These are phyloP conservation scores for Cairina moschata DNA, from an alignment of 2,113 vertebrate genomes.

Conservation along the genomic window DNA sequence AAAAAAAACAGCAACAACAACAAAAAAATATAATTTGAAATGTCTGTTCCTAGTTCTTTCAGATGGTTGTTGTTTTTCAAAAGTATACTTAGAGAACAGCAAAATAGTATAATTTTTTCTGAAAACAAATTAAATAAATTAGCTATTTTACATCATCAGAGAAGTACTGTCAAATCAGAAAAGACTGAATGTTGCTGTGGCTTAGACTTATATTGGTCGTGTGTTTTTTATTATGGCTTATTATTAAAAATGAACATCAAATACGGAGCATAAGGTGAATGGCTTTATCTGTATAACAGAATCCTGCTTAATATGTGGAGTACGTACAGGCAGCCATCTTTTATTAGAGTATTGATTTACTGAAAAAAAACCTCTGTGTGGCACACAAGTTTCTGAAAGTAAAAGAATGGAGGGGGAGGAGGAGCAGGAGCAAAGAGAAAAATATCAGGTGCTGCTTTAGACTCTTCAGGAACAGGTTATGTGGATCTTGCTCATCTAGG, in stretches of 20 bases:
- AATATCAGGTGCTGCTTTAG: not conserved
- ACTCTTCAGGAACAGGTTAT: not conserved
- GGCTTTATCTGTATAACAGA: not conserved
- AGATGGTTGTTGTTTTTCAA: not conserved
- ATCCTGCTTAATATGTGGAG: not conserved
- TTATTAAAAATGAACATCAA: constrained; percentile 28
- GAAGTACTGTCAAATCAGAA: not conserved
- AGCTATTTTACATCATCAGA: not conserved
- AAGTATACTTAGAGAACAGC: not conserved
- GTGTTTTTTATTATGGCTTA: not conserved
- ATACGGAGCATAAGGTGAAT: not conserved
- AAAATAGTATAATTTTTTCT: not conserved
- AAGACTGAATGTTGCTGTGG: not conserved
- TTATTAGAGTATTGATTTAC: constrained; percentile 27
- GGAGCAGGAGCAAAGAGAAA: not conserved
- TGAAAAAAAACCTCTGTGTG: not conserved
- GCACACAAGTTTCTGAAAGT: not conserved
- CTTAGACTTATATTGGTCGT: not conserved
- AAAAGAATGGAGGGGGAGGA: not conserved
- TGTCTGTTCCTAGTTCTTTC: not conserved
- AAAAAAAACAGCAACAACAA: not conserved
- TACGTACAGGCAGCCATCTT: not conserved
- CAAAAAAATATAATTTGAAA: not conserved
- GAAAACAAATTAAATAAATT: not conserved
- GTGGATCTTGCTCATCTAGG: not conserved